Conservation (phyloP, 2,888 invertebrate species). For the Holacanthella duospinosa region DNA sequence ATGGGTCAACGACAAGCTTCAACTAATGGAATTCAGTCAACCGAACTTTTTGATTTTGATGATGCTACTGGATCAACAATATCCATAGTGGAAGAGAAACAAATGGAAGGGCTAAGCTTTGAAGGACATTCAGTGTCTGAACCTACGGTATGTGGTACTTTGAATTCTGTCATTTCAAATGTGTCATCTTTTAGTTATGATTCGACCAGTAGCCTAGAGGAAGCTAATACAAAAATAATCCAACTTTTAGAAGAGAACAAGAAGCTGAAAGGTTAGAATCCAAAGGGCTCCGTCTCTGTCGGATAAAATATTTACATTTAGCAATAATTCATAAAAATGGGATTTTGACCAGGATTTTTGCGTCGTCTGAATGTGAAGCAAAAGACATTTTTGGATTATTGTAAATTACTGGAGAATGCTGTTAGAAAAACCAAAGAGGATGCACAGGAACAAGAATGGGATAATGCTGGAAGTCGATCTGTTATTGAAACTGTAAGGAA, state of each 20-base stretch:
- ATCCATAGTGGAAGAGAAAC: no score
- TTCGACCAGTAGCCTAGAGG: neutral
- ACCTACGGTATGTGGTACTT: no score
- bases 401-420: neutral
- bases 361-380: neutral
- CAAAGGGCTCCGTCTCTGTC: no score
- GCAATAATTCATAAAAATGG: no score
- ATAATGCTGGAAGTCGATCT: neutral
- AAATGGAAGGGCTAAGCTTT: no score
- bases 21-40: no score
- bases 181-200: neutral
- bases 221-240: neutral
- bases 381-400: neutral
- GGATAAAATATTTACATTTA: no score
- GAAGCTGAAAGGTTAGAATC: neutral
- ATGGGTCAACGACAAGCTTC: no score
- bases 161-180: neutral
- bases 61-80: no score
- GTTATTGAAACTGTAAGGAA: conserved; percentile 1
- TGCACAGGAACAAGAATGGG: neutral
- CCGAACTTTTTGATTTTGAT: no score
- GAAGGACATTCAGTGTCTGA: no score
- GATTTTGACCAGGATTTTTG: neutral
- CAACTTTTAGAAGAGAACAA: neutral
- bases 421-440: neutral